phyloP scores from a whole-genome alignment of 2,113 vertebrate species.

The Brienomyrus longianalis region DNA sequence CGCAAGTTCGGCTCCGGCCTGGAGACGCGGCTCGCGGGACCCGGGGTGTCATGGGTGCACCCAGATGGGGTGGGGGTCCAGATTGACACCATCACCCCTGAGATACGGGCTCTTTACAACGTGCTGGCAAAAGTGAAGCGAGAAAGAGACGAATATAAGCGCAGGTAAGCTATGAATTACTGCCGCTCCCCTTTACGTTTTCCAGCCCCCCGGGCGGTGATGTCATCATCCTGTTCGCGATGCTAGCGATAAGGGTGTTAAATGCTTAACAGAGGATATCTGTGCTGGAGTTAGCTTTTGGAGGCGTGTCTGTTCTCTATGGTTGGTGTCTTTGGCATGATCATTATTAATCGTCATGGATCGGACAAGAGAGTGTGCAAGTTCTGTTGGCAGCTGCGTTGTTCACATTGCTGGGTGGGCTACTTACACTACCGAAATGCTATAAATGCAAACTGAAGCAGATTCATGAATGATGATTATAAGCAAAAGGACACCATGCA shows the following conservation, averaged over 20 bases:
- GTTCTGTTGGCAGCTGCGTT: background rate
- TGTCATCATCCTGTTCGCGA: no score
- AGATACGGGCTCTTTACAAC: constrained; percentile 95
- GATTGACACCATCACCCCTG: constrained; percentile 96
- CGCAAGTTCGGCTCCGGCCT: constrained; percentile 71
- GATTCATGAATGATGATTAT: background rate
- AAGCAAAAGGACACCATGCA: background rate
- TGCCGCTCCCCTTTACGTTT: background rate
- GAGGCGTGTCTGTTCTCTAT: background rate
- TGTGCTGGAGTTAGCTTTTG: background rate
- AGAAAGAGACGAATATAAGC: constrained; percentile 91
- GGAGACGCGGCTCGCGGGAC: constrained; percentile 79
- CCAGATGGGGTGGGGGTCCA: constrained; percentile 94
- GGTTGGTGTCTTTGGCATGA: background rate
- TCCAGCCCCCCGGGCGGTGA: background rate
- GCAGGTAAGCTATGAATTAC: constrained; percentile 62
- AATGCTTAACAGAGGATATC: background rate
- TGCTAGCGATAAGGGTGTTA: background rate
- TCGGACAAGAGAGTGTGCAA: background rate
- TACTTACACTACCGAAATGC: background rate
- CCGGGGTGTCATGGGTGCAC: constrained; percentile 88
- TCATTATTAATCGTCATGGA: background rate
- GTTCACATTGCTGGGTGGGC: background rate
- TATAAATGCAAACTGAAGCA: background rate
- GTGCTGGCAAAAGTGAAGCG: constrained; percentile 95